Conservation (phyloP, 2,113 vertebrate genomes). For the Plectropomus leopardus region DNA sequence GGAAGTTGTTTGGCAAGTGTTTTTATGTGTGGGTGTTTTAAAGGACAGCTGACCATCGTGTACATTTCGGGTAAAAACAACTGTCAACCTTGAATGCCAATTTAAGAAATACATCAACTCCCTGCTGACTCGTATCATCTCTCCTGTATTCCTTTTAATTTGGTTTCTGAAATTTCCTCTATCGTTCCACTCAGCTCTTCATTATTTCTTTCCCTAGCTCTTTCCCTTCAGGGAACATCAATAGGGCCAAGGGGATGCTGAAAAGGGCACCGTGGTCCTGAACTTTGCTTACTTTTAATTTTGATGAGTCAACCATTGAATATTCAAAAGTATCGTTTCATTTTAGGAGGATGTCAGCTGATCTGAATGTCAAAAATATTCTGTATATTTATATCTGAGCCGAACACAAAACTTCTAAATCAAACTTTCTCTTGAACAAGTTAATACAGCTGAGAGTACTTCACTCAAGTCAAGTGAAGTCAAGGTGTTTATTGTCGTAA, state of each 20-base stretch:
- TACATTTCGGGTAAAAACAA: not conserved
- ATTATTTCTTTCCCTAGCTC: constrained; percentile 3
- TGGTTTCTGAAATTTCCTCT: constrained; percentile 20
- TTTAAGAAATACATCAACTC: not conserved
- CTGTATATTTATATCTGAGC: not conserved
- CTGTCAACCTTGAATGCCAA: not conserved
- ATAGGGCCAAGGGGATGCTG: not conserved
- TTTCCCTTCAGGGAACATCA: constrained; percentile 7
- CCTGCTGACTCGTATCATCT: not conserved
- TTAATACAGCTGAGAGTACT: not conserved
- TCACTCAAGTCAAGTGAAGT: too few relatives aligned
- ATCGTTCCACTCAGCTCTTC: constrained; percentile 14
- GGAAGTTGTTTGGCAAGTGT: not conserved
- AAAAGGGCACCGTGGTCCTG: not conserved
- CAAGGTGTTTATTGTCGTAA: too few relatives aligned
- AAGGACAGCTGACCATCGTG: not conserved
- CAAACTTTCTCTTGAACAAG: not conserved
- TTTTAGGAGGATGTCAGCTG: not conserved
- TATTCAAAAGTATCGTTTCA: not conserved
- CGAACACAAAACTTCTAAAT: not conserved
- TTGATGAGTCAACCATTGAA: not conserved
- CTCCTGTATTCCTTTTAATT: constrained; percentile 13
- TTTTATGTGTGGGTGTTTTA: not conserved
- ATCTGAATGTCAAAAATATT: constrained; percentile 9
- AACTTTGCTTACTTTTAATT: constrained; percentile 19